Conservation (phyloP, 2,113 vertebrate species). For the Benitochromis conjunctus region DNA sequence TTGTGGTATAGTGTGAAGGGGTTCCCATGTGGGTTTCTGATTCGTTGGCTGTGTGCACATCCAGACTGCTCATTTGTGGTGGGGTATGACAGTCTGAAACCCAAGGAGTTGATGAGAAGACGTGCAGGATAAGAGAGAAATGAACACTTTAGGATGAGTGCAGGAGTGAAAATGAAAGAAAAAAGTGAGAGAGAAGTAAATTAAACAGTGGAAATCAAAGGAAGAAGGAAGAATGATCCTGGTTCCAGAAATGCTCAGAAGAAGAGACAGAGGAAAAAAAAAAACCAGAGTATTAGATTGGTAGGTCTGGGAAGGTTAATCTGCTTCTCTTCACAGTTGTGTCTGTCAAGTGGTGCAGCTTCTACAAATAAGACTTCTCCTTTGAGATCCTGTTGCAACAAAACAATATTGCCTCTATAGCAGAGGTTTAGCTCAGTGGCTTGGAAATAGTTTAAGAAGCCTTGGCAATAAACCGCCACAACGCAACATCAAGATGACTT, state of each 20-base stretch:
- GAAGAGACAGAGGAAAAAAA: neutral
- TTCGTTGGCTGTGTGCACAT: slow-evolving; percentile 28
- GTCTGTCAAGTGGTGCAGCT: slow-evolving; percentile 19
- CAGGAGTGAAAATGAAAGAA: neutral
- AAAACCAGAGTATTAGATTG: neutral
- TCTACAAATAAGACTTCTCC: slow-evolving; percentile 22
- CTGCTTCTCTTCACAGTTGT: slow-evolving; percentile 21
- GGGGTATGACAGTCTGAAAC: slow-evolving; percentile 52
- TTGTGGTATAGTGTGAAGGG: slow-evolving; percentile 48
- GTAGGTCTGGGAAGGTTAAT: slow-evolving; percentile 38
- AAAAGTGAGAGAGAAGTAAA: neutral
- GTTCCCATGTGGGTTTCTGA: slow-evolving; percentile 47
- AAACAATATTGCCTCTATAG: slow-evolving; percentile 11
- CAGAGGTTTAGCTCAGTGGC: neutral
- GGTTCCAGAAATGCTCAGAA: neutral
- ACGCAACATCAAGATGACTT: neutral
- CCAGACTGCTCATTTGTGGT: slow-evolving; percentile 57
- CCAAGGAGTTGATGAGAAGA: slow-evolving; percentile 3
- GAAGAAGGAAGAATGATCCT: neutral
- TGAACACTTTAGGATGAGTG: neutral
- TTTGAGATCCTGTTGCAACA: neutral
- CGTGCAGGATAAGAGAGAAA: neutral
- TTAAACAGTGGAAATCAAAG: slow-evolving; percentile 4
- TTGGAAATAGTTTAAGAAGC: neutral
- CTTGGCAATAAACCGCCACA: neutral